phyloP scores from a whole-genome alignment of 2,888 invertebrate species.

The Parthenolecanium corni region DNA sequence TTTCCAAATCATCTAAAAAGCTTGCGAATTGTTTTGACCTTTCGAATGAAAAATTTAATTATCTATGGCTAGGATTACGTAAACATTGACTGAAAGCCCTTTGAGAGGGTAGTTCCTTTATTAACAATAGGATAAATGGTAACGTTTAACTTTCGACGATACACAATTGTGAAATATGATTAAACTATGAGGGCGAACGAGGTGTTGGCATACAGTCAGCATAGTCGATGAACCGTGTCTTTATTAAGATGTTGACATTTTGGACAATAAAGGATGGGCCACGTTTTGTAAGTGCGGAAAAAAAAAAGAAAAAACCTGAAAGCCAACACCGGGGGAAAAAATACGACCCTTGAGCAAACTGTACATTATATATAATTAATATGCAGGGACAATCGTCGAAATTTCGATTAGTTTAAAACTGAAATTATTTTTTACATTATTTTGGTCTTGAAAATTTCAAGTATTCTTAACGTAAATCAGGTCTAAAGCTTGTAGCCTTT shows the following conservation, averaged over 20 bases:
- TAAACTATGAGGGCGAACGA: constrained; percentile 2
- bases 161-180: constrained; percentile 15
- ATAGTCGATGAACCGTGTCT: constrained; percentile 21
- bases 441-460: no score
- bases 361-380: no score
- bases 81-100: not conserved
- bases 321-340: no score
- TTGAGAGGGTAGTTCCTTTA: not conserved
- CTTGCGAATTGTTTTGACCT: constrained; percentile 5
- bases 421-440: no score
- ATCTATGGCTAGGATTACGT: not conserved
- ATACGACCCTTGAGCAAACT: no score
- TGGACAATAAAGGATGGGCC: constrained; percentile 3
- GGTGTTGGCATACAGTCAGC: not conserved
- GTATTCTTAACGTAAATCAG: no score
- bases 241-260: constrained; percentile 23
- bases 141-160: constrained; percentile 20
- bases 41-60: constrained; percentile 6
- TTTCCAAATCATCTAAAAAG: no score
- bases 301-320: no score
- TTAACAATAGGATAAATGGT: constrained; percentile 15
- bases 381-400: no score
- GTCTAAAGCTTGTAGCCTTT: no score
- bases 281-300: no score
- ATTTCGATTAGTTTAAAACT: no score